These are phyloP conservation scores for Erinaceus europaeus DNA, from an alignment of 2,113 vertebrate species.

Conservation along the genomic window DNA sequence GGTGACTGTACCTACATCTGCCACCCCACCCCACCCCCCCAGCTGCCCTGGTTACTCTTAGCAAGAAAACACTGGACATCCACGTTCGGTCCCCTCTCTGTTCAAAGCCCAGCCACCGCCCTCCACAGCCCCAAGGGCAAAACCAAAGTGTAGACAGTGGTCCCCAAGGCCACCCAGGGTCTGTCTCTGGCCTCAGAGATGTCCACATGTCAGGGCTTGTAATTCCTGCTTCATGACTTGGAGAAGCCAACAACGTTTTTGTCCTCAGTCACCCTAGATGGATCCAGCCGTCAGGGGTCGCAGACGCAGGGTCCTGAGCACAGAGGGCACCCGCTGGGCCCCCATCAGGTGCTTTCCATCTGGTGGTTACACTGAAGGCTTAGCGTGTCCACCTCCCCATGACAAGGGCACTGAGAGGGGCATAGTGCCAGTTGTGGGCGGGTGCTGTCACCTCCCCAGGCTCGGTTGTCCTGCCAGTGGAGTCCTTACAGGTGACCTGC, in stretches of 20 bases:
- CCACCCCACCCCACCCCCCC: rapidly evolving
- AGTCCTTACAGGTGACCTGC: no score
- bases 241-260: neutral
- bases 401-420: neutral
- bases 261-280: neutral
- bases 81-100: no score
- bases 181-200: neutral
- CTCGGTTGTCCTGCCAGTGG: rapidly evolving
- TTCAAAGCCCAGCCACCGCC: neutral
- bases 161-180: rapidly evolving
- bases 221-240: neutral
- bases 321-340: no score
- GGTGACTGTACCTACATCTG: neutral
- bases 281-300: no score
- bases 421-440: neutral
- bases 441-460: neutral
- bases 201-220: rapidly evolving
- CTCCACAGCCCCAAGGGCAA: neutral
- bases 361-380: no score
- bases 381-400: no score
- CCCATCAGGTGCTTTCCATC: no score
- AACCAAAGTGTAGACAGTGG: neutral
- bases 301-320: no score
- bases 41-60: no score
- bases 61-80: no score